Evolutionary conservation across 2,888 invertebrate genomes (phyloP), one percentile per base, ranked within the genome.

Genomic region (Hartigia nigra): DNA sequence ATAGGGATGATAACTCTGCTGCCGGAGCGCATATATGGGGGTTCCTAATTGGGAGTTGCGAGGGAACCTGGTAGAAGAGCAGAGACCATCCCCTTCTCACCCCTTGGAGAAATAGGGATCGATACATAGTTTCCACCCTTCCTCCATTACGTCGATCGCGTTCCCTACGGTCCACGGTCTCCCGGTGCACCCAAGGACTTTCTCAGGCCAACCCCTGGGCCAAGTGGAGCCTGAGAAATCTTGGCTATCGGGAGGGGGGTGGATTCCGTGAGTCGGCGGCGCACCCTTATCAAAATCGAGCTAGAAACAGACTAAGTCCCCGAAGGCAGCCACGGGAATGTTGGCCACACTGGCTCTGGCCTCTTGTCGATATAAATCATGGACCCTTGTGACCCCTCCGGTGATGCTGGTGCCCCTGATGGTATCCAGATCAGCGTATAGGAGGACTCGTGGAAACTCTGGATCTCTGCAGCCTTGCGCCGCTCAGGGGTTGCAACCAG

Each of bases 341-440:
- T 23, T 12, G 75, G 37, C 32, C 31, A 12, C 75, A 34, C 31
- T 74, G 75, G 75, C 31, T 72, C 31, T 72, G 31, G 72, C 31
- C 75, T 36, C 75, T 35, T 80, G 82, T 82, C 81, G 83, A 84
- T 86, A 89, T 91, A 91, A 91, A 91, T 91, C 90, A 90, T 89
- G 88, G 85, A 84, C 86, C 86, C 79, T 84, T 83, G 85, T 84
- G 85, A 85, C 86, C 85, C 84, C 75, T 55, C 39, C 39, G 39
- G 39, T 72, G 72, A 31, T 72, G 72, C 72, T 32, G 72, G 72
- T 72, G 72, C 72, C 39, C 39, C 39, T 23, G 39, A 55, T 55
- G 39, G 39, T 55, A 55, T 55, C 39, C 39, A 55, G 39, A 55
- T 55, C 39, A 55, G 39, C 39, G 39, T 9, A 2, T 55, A 23